phyloP scores from a whole-genome alignment of 2,797 vertebrate species.

The Dallia pectoralis region DNA sequence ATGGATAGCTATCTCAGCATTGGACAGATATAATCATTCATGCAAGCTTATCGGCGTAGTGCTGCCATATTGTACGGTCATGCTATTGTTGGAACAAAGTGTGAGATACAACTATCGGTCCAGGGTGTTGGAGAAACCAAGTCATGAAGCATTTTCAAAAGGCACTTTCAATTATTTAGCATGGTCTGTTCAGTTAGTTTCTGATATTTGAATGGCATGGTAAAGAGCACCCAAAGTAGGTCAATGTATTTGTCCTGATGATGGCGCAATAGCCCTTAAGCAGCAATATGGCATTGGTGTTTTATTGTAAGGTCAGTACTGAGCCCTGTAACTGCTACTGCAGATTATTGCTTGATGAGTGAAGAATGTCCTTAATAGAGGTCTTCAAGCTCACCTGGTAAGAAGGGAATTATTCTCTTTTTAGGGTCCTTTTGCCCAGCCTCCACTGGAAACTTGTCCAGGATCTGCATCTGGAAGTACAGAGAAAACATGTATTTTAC shows the following conservation, averaged over 20 bases:
- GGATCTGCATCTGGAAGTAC: slow-evolving; percentile 86
- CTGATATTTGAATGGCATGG: background rate
- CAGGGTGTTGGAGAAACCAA: no score
- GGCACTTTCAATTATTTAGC: no score
- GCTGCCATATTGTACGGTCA: no score
- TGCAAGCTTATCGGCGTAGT: no score
- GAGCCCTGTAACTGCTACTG: background rate
- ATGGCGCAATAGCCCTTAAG: no score
- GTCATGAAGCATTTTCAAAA: no score
- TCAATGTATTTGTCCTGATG: no score
- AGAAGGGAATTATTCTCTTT: slow-evolving; percentile 93
- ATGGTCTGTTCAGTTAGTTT: background rate
- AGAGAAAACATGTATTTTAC: background rate
- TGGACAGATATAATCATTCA: no score
- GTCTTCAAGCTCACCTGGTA: slow-evolving; percentile 81
- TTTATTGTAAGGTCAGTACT: background rate
- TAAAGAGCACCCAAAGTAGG: no score
- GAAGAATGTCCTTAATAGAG: background rate
- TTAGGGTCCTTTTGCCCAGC: slow-evolving; percentile 95
- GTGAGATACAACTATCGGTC: no score
- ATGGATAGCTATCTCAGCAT: no score
- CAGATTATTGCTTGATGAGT: background rate
- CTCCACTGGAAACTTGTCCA: slow-evolving; percentile 95
- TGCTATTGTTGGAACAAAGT: no score
- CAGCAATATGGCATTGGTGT: background rate